Conservation (phyloP, 92 coral and sea anemone genomes). For the Isaurus tuberculatus region DNA sequence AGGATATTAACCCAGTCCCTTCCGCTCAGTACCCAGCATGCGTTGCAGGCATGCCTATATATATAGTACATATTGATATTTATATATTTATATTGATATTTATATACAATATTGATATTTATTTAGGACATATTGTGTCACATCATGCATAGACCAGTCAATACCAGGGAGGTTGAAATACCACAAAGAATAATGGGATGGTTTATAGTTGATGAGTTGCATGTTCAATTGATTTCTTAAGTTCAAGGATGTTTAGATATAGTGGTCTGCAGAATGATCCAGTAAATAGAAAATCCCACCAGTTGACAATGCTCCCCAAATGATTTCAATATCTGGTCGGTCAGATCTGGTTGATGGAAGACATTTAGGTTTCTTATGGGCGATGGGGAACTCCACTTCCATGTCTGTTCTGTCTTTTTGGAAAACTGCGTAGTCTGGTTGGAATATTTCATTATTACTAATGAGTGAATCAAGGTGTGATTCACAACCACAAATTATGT, state of each 20-base stretch:
- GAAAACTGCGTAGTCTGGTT: not conserved
- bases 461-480: slow-evolving; percentile 1
- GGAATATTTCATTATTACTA: not conserved
- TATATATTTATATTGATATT: too few species aligned
- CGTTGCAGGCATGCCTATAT: too few species aligned
- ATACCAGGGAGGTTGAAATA: too few species aligned
- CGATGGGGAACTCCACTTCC: slow-evolving; percentile 1
- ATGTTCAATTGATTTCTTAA: not conserved
- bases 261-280: not conserved
- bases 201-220: not conserved
- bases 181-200: too few species aligned
- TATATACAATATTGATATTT: not conserved
- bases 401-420: not conserved
- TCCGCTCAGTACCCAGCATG: too few species aligned
- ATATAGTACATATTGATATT: too few species aligned
- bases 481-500: slow-evolving; percentile 1
- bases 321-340: too few species aligned
- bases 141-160: not conserved
- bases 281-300: too few species aligned
- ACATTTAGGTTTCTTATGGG: too few species aligned
- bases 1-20: too few species aligned
- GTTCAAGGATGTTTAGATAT: not conserved
- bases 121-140: not conserved
- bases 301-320: too few species aligned
- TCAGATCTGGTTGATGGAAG: not conserved